Evolutionary conservation across 2,797 vertebrate genomes (phyloP).

Genomic region (Amblyopsis hoosieri): DNA sequence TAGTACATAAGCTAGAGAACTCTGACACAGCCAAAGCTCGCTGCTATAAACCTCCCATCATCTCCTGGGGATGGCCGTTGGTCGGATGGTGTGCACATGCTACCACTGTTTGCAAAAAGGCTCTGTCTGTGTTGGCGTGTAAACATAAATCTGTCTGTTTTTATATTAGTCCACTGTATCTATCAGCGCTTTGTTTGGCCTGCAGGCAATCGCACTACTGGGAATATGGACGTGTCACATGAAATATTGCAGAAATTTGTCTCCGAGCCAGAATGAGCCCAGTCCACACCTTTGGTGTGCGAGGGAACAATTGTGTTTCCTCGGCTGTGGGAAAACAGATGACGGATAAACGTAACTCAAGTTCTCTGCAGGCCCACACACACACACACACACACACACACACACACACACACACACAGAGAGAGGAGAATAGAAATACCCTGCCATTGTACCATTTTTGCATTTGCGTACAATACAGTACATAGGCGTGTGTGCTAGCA

Average conservation of each 20-base stretch:
- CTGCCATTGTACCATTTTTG: not conserved
- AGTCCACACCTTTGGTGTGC: conserved; percentile 50
- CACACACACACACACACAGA: not conserved
- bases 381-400: not conserved
- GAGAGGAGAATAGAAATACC: conserved; percentile 30
- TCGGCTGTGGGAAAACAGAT: conserved; percentile 42
- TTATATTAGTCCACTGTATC: conserved; percentile 27
- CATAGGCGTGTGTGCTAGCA: too few species aligned
- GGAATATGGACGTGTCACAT: conserved; percentile 55
- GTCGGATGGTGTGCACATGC: too few species aligned
- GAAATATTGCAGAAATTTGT: conserved; percentile 55
- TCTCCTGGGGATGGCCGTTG: too few species aligned
- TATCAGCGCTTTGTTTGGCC: conserved; percentile 32
- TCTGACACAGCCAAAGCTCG: too few species aligned
- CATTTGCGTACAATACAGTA: not conserved
- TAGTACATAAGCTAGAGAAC: too few species aligned
- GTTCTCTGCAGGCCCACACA: conserved; percentile 25
- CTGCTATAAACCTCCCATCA: too few species aligned
- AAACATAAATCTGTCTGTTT: conserved; percentile 10
- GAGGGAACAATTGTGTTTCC: conserved; percentile 42
- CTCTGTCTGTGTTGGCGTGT: too few species aligned
- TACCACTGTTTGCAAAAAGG: too few species aligned
- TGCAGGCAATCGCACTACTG: conserved; percentile 42
- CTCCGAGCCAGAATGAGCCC: conserved; percentile 57
- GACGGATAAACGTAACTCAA: conserved; percentile 33